Evolutionary conservation across 2,888 invertebrate species (phyloP).

Genomic region (Lacanobia oleracea): DNA sequence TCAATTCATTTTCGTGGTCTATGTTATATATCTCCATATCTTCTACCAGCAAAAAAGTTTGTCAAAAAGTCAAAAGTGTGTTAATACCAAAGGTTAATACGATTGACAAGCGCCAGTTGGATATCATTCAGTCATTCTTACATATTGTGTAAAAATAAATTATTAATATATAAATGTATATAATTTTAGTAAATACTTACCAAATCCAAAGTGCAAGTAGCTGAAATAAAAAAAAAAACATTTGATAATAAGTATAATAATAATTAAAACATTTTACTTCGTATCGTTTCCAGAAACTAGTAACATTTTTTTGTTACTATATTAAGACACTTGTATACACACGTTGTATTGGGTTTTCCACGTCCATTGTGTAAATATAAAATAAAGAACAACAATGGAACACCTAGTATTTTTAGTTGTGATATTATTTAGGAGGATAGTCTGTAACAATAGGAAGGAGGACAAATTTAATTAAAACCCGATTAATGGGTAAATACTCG

Average conservation of each 20-base stretch:
- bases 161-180: background rate
- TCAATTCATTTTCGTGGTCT: no score
- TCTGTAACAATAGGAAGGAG: slow-evolving; percentile 1
- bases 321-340: no score
- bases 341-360: background rate
- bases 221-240: slow-evolving; percentile 14
- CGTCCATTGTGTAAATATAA: background rate
- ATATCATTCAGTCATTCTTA: no score
- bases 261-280: no score
- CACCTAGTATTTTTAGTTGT: background rate
- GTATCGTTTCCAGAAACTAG: no score
- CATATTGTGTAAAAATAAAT: no score
- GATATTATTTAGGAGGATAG: slow-evolving; percentile 5
- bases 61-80: no score
- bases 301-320: no score
- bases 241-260: no score
- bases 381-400: background rate
- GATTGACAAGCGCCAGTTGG: no score
- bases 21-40: no score
- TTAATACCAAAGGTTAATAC: no score
- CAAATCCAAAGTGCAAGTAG: slow-evolving; percentile 14
- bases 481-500: background rate
- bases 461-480: slow-evolving; percentile 6
- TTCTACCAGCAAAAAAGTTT: background rate
- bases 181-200: slow-evolving; percentile 22